Evolutionary conservation across 2,888 invertebrate genomes (phyloP).

Genomic region (Eustalomyia histrio): DNA sequence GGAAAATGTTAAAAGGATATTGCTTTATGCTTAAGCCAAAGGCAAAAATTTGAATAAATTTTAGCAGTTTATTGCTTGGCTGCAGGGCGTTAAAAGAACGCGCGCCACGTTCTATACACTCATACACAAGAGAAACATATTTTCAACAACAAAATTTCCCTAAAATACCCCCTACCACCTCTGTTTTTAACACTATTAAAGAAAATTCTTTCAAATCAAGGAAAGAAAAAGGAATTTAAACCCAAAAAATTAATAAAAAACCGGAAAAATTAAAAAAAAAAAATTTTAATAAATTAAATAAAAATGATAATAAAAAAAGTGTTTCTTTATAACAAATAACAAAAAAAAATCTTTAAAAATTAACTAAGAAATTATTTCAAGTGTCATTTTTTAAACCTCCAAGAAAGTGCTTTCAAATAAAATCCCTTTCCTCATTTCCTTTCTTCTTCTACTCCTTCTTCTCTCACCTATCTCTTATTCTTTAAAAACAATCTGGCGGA

Average conservation of each 20-base stretch:
- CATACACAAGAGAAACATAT: constrained; percentile 10
- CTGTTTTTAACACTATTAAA: background rate
- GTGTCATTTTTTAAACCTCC: background rate
- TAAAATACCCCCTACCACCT: constrained; percentile 1
- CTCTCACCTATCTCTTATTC: background rate
- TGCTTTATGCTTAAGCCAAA: background rate
- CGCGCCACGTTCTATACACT: background rate
- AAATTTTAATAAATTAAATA: background rate
- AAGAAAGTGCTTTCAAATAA: background rate
- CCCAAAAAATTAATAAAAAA: background rate
- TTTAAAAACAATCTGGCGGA: constrained; percentile 42
- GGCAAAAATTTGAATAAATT: constrained; percentile 23
- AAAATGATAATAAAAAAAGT: background rate
- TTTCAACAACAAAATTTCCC: constrained; percentile 6
- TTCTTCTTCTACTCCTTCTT: constrained; percentile 20
- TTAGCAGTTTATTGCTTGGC: constrained; percentile 33
- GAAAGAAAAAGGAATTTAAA: background rate
- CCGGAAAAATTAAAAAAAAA: background rate
- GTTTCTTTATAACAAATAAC: background rate
- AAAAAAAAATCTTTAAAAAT: background rate
- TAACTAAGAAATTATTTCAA: background rate
- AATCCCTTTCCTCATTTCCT: background rate
- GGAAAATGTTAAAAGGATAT: constrained; percentile 28
- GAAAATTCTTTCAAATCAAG: background rate
- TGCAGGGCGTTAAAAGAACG: constrained; percentile 23